Base-by-base conservation (phyloP, 2,797 vertebrate species). In the Rhinogobio ventralis region DNA sequence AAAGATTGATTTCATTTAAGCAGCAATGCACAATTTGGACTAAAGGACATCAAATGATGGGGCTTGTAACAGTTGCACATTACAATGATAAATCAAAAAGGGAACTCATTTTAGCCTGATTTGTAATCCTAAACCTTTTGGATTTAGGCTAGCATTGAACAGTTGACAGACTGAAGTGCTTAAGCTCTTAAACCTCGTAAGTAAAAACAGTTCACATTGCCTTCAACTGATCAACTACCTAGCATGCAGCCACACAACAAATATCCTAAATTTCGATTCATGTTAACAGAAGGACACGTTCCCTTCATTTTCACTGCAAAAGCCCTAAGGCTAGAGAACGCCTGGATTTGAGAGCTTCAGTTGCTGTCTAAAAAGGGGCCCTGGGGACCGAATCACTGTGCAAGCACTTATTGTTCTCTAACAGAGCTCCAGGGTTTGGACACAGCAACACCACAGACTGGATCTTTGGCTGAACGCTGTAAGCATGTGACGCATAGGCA, bases 211-310 rank as follows among this genome's bases (percentile, higher is more conserved):
- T 14, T 66, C 78, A 67, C 84, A 83, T 87, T 51, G n/a, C 36
- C 67, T 86, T 28, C 46, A 80, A 74, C 86, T 92, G 89, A 92
- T 92, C 90, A 90, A 76, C 42, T 20, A 87, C 62, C 74, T 57
- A 4, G 11, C 78, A 67, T 23, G 45, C 30, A 82, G 15, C 19
- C 11, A 23, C 11, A 51, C 14, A 2, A 23, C 28, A 67, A n/a
- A 23, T 19, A 64, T 25, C 7, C 30, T 23, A 57, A 2, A 79
- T 20, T 53, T 69, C 15, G n/a, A 39, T 75, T 75, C 73, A 67
- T 10, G 19, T 46, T 36, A 15, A 13, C n/a, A 42, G 8, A n/a
- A 51, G 33, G 25, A n/a, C 30, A 46, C 8, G n/a, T n/a, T 74
- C 14, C 46, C 10, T 3, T 45, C 11, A 57, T 72, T 36, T 78